Percentiles rank a stretch among this genome's conserved stretches.
Conservation (phyloP, 1,140 invertebrate genomes). For the Holcopasites calliopsidis region DNA sequence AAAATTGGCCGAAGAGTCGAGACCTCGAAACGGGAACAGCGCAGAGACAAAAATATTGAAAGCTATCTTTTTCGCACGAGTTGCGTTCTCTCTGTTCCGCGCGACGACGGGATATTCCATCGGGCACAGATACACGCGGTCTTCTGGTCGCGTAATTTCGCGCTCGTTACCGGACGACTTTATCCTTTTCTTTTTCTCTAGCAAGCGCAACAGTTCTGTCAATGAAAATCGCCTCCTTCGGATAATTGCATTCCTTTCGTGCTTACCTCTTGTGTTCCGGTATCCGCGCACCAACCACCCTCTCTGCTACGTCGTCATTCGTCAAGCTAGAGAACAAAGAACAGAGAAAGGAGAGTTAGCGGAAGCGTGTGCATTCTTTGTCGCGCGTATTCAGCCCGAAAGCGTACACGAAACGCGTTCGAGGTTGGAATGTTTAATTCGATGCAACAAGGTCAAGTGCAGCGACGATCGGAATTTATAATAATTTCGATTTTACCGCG, state of each 20-base stretch:
- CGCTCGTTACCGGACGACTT: constrained; percentile 5
- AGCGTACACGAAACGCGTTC: neutral
- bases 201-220: neutral
- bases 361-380: too few relatives aligned
- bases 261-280: constrained; percentile 73
- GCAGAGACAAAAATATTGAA: constrained; percentile 29
- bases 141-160: constrained; percentile 25
- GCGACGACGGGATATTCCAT: constrained; percentile 40
- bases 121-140: constrained; percentile 28
- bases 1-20: neutral
- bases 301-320: constrained; percentile 76
- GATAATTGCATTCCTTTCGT: neutral
- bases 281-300: constrained; percentile 74
- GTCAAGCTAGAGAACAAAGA: constrained; percentile 72
- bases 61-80: constrained; percentile 23
- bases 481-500: constrained; percentile 42
- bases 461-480: constrained; percentile 19
- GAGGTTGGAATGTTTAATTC: constrained; percentile 17
- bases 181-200: too few relatives aligned
- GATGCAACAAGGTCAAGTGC: constrained; percentile 38
- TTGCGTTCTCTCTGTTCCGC: neutral
- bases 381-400: neutral
- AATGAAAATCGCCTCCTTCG: neutral
- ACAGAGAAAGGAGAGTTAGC: constrained; percentile 27
- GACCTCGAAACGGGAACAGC: constrained; percentile 6